Evolutionary conservation across 1,140 invertebrate genomes (phyloP).

Genomic region (Cyrtorhinus lividipennis): DNA sequence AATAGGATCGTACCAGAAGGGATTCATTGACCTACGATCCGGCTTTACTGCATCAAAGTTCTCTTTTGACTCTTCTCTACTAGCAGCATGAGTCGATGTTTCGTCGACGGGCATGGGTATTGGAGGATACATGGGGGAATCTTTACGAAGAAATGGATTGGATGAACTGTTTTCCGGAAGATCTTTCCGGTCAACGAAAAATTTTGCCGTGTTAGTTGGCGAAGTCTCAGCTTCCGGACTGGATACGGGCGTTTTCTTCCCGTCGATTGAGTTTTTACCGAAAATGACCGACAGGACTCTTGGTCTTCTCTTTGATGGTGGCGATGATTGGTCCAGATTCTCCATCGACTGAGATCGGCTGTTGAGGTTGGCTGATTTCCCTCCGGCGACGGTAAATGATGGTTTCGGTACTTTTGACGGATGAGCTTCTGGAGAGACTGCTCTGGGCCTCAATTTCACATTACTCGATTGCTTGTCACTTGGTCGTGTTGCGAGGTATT

Average conservation of each 20-base stretch:
- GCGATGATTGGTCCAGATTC: not conserved
- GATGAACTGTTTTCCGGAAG: too few species aligned
- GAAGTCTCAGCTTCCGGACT: not conserved
- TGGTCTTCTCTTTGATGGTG: not conserved
- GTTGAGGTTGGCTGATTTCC: not conserved
- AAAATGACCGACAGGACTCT: not conserved
- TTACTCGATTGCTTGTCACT: not conserved
- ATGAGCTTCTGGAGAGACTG: not conserved
- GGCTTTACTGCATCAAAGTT: too few species aligned
- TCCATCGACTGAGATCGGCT: not conserved
- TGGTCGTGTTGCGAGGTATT: not conserved
- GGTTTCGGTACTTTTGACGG: not conserved
- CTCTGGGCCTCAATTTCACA: not conserved
- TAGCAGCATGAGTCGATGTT: too few species aligned
- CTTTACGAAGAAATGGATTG: too few species aligned
- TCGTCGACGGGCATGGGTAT: not conserved
- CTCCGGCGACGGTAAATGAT: not conserved
- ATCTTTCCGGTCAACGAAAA: not conserved
- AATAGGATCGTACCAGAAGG: not conserved
- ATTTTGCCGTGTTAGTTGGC: not conserved
- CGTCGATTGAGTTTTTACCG: not conserved
- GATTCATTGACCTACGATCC: too few species aligned
- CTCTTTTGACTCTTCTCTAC: too few species aligned
- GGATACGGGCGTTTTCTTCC: not conserved
- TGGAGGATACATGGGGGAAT: not conserved